Conservation (phyloP, 2,888 invertebrate species). For the Gastracanthus pulcherrimus region DNA sequence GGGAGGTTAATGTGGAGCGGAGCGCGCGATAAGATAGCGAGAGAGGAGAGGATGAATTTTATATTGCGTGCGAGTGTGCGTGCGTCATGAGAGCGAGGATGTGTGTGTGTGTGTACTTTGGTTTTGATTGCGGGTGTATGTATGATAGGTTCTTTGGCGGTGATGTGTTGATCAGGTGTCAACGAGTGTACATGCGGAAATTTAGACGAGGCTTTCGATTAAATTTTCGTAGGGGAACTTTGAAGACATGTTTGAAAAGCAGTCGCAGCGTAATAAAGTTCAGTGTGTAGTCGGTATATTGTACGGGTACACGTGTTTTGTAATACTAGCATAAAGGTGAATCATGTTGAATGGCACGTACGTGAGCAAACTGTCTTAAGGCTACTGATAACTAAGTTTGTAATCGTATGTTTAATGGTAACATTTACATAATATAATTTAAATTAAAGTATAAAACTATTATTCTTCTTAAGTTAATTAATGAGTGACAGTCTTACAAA, state of each 20-base stretch:
- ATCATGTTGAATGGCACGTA: background rate
- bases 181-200: background rate
- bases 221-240: background rate
- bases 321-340: background rate
- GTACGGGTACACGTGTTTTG: background rate
- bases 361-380: background rate
- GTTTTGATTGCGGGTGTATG: background rate
- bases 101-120: background rate
- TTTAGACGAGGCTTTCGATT: too few species aligned
- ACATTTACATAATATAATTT: too few species aligned
- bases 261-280: background rate
- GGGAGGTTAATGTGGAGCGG: background rate
- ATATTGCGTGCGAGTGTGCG: background rate
- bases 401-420: background rate
- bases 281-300: background rate
- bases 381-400: background rate
- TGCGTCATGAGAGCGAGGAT: background rate
- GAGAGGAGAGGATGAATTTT: background rate
- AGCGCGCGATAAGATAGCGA: conserved; percentile 48
- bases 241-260: background rate
- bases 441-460: too few species aligned
- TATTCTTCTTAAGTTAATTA: too few species aligned
- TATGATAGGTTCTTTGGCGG: background rate
- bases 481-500: too few species aligned
- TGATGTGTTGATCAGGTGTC: background rate